Base-by-base conservation (phyloP, 2,113 vertebrate species). In the Lampris megalopsis region DNA sequence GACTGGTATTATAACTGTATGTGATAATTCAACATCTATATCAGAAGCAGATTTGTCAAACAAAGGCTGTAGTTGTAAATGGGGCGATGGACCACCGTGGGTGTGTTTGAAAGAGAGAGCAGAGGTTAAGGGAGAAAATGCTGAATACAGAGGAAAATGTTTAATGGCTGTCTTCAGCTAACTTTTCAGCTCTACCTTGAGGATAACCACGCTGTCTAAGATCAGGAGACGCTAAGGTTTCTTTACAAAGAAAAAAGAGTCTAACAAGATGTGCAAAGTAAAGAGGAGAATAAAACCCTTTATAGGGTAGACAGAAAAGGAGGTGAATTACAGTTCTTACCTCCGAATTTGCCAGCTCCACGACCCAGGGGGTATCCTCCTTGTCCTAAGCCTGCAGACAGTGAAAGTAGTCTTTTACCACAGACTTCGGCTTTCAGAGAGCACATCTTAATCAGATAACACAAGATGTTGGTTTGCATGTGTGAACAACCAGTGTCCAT, bases 341-440 rank as follows among this genome's bases (percentile, higher is more conserved):
- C 84, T 66, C 62, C 84, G 3, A 61, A 76, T 79, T 88, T 93
- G 6, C 89, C 90, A 45, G 87, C 89, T 49, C 82, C 88, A 13
- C 86, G 87, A 38, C 83, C 88, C 45, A 87, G 41, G 41, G 73
- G 79, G 71, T 89, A 92, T 0, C 63, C 74, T 47, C 89, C 91
- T 53, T 90, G 86, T 54, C 89, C 90, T 68, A 90, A 48, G 81
- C 81, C 89, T 91, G 80, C 4, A 63, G 52, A 53, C 9, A 53
- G 1, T 1, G 10, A 2, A 74, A 0, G 42, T 6, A 68, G 66
- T 45, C 6, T 0, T 49, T 88, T 38, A 71, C 41, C 48, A 76
- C 48, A 68, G 43, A 11, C 7, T 2, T 11, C 38, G 36, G 73
- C 38, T 40, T 61, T 42, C 45, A 38, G 61, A n/a, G 68, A 47